These are phyloP conservation scores for Papilio gigon DNA, from an alignment of 2,888 invertebrate species.

Conservation along the genomic window DNA sequence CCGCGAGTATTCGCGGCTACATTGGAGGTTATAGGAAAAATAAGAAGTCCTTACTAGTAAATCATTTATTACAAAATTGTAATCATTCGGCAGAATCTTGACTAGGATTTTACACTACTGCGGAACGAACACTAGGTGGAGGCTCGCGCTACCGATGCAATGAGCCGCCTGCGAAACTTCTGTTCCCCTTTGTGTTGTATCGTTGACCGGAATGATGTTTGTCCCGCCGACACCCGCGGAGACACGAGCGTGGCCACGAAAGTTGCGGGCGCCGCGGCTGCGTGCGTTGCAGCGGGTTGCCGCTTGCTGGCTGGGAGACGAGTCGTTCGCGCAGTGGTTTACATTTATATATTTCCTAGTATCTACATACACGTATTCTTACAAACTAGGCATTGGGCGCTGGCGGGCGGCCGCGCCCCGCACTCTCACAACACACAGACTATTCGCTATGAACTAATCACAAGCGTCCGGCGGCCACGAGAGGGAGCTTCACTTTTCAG, in stretches of 20 bases:
- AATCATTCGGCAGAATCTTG: slow-evolving; percentile 48
- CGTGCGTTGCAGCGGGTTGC: too few relatives aligned
- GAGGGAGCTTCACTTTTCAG: slow-evolving; percentile 56
- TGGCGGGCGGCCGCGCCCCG: background rate
- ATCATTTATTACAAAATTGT: slow-evolving; percentile 71
- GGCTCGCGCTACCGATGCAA: background rate
- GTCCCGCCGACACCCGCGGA: background rate
- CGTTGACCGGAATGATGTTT: background rate
- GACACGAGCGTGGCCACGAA: background rate
- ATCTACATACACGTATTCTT: slow-evolving; percentile 32
- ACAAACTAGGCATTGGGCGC: slow-evolving; percentile 22
- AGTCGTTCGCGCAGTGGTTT: slow-evolving; percentile 10
- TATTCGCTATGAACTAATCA: slow-evolving; percentile 23
- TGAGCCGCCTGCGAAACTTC: background rate
- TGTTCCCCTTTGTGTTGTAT: background rate
- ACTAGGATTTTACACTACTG: slow-evolving; percentile 43
- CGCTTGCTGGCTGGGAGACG: too few relatives aligned
- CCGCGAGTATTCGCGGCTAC: too few relatives aligned
- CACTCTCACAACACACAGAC: slow-evolving; percentile 19
- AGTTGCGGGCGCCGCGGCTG: background rate
- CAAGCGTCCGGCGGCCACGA: slow-evolving; percentile 28
- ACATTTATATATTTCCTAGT: slow-evolving; percentile 24
- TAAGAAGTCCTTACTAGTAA: slow-evolving; percentile 51
- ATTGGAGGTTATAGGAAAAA: too few relatives aligned
- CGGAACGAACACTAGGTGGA: slow-evolving; percentile 25